Evolutionary conservation across 2,113 vertebrate species (phyloP), one percentile per base, ranked within the genome.

Genomic region (Centropristis striata): DNA sequence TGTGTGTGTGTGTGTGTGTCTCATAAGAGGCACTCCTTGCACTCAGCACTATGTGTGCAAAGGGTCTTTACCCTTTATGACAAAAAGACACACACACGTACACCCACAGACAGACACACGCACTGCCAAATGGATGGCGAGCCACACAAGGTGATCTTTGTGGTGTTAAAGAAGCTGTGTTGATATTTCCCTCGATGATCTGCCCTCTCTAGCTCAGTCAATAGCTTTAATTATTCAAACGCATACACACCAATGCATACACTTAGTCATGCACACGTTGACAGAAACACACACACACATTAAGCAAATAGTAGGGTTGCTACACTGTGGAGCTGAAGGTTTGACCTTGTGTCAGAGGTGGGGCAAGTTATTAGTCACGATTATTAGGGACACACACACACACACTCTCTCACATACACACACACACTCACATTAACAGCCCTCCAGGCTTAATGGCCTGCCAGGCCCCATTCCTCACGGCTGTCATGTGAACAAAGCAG

Each of bases 401-500:
- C 76, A 63, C 54, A 61, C 75, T 60, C 76, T 73, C 75, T 75
- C 76, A 37, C 47, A 59, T 59, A 80, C 76, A 75, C 85, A 69
- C 82, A 80, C 63, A 64, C 58, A 60, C 69, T 54, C 83, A 75
- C 70, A 61, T 89, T 91, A 87, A 93, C 89, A 79, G 86, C 72
- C 84, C 87, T 93, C 82, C 75, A 80, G 87, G 84, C 90, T 90
- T 92, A 93, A 94, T 92, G 92, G 90, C 83, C 88, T 87, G 87
- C 81, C 84, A 88, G 88, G 88, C 86, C 86, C 94, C 91, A 93
- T 95, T 93, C 92, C 92, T 95, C 93, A 93, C 72, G 71, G 86
- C 82, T 93, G 94, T 94, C 92, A 92, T 92, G 88, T 86, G 88
- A 92, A 95, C 94, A 95, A 95, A 94, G 93, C 92, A 86, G 86